These are phyloP conservation scores for Rhimphoctona megacephalus DNA, from an alignment of 2,888 invertebrate genomes.

Conservation along the genomic window DNA sequence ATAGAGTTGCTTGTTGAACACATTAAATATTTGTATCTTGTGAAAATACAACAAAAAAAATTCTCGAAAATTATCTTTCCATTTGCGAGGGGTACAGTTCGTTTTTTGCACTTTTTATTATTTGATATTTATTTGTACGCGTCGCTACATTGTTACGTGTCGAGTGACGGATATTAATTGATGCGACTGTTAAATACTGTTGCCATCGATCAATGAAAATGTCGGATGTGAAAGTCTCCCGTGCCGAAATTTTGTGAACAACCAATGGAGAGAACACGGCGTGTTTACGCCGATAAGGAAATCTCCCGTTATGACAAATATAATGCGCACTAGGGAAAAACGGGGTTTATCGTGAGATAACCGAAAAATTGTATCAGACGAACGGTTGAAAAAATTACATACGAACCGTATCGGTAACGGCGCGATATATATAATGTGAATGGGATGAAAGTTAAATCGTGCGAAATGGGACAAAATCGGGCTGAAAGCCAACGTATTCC, in stretches of 20 bases:
- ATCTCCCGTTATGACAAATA: conserved; percentile 42
- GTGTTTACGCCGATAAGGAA: conserved; percentile 30
- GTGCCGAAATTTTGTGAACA: conserved; percentile 19
- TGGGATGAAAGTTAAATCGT: conserved; percentile 43
- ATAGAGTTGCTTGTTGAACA: neutral
- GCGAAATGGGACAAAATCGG: conserved; percentile 50
- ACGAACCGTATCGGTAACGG: conserved; percentile 28
- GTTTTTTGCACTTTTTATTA: neutral
- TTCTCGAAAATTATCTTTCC: neutral
- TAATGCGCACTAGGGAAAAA: conserved; percentile 39
- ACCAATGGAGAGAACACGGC: neutral
- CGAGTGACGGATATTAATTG: conserved; percentile 52
- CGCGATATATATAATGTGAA: conserved; percentile 34
- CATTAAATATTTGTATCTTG: neutral
- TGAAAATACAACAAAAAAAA: neutral
- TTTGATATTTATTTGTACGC: neutral
- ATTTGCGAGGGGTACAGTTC: neutral
- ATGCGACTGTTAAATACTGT: conserved; percentile 39
- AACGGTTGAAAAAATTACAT: conserved; percentile 36
- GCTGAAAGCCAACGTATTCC: conserved; percentile 55
- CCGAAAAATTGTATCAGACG: conserved; percentile 36
- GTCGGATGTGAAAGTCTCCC: neutral
- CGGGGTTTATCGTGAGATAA: conserved; percentile 46
- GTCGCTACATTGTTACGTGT: conserved; percentile 10
- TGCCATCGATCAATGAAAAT: conserved; percentile 53